Evolutionary conservation across 1,140 invertebrate genomes (phyloP), one percentile per base, ranked within the genome.

Genomic region (Cotesia vestalis): DNA sequence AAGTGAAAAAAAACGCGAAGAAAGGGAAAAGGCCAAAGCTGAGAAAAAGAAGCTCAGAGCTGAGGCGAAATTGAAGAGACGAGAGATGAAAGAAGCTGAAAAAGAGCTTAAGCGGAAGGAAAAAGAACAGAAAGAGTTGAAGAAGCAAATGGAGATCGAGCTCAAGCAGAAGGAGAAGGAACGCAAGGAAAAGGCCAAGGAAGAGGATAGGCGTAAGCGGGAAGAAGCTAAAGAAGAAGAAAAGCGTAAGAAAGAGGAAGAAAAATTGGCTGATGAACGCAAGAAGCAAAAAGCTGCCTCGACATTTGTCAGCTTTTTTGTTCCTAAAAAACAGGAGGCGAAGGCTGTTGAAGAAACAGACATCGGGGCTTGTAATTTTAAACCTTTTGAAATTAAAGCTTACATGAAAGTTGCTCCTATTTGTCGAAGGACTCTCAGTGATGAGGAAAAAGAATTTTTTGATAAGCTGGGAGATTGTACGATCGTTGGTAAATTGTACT

Each of bases 341-440:
- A 86, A 86, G 72, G 76, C 78, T 4, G 79, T 81, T 4, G 84
- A 85, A 53, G 82, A 83, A 9, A 73, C 40, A 72, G 68, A 77
- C 62, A 69, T 80, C 3, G 60, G 73, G 61, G 60, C 36, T 0
- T 79, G 81, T 61, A 86, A 86, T 75, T 91, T 91, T 71, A 90
- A 90, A 80, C 90, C 90, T 14, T 91, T 94, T 77, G 89, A 94
- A 86, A 86, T 96, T 4, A 96, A 96, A 84, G 90, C 90, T n/a
- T 93, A 96, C 82, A 97, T 97, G 95, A 90, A 90, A 79, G 76
- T 97, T 66, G 95, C 96, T 4, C 94, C 94, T 0, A 76, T 89
- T 8, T 79, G 81, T 69, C 86, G 94, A 75, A 80, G 83, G 70
- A 73, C 79, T 40, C 81, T 94, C 20, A 84, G 73, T 14, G 78